These are phyloP conservation scores for Tetragonula clypearis DNA, from an alignment of 1,140 invertebrate genomes.

Conservation along the genomic window DNA sequence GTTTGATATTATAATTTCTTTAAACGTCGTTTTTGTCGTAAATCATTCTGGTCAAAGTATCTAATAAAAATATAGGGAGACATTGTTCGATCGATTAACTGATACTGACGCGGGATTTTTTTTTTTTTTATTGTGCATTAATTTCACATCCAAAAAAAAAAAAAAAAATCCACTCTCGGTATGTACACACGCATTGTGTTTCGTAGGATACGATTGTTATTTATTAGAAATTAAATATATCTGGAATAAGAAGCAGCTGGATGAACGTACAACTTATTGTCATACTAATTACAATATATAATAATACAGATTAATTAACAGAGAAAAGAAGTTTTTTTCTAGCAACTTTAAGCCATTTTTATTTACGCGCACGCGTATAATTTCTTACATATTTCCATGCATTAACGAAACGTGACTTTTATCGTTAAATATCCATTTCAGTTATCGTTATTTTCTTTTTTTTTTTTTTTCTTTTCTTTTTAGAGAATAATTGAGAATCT, in stretches of 20 bases:
- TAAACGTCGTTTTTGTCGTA: background rate
- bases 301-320: slow-evolving; percentile 14
- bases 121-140: slow-evolving; percentile 27
- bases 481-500: slow-evolving; percentile 3
- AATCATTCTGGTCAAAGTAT: background rate
- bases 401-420: slow-evolving; percentile 26
- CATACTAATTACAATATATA: slow-evolving; percentile 15
- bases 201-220: background rate
- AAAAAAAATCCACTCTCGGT: background rate
- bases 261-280: slow-evolving; percentile 1
- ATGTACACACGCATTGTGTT: slow-evolving; percentile 6
- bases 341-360: slow-evolving; percentile 17
- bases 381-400: slow-evolving; percentile 18
- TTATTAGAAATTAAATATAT: background rate
- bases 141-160: slow-evolving; percentile 25
- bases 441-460: background rate
- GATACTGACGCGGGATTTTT: background rate
- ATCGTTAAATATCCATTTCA: slow-evolving; percentile 10
- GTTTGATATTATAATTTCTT: background rate
- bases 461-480: background rate
- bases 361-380: background rate
- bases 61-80: background rate
- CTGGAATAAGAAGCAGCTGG: background rate
- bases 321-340: background rate
- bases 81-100: background rate